Evolutionary conservation across 2,888 invertebrate species (phyloP).

Genomic region (Caenorhabditis virilis): DNA sequence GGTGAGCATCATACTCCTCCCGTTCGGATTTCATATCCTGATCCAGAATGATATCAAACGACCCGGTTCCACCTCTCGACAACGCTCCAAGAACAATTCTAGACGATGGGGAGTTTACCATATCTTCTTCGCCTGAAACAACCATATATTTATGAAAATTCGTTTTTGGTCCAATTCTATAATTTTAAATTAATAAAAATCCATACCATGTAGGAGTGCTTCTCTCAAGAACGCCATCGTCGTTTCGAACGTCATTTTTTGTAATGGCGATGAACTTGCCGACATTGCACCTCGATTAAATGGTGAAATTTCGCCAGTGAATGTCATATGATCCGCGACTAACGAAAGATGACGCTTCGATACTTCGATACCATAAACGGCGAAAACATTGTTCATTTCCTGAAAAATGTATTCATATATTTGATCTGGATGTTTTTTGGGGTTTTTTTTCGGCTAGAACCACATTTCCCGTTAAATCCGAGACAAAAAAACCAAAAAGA

Average conservation of each 20-base stretch:
- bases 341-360: slow-evolving; percentile 89
- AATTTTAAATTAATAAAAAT: not conserved
- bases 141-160: too few relatives aligned
- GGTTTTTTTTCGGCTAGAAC: not conserved
- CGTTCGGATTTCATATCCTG: slow-evolving; percentile 24
- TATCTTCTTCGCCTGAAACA: slow-evolving; percentile 65
- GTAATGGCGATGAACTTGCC: slow-evolving; percentile 87
- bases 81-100: slow-evolving; percentile 63
- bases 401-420: slow-evolving; percentile 32
- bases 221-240: slow-evolving; percentile 83
- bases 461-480: not conserved
- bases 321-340: slow-evolving; percentile 97
- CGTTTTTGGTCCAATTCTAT: too few relatives aligned
- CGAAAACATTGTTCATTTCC: slow-evolving; percentile 94
- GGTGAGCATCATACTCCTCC: slow-evolving; percentile 15
- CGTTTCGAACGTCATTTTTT: slow-evolving; percentile 97
- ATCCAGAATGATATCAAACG: slow-evolving; percentile 58
- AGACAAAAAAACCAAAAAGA: too few relatives aligned
- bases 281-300: slow-evolving; percentile 87
- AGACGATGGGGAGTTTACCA: slow-evolving; percentile 63
- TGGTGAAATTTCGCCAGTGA: slow-evolving; percentile 85
- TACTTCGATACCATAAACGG: slow-evolving; percentile 93
- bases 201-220: slow-evolving; percentile 77
- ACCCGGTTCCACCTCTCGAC: slow-evolving; percentile 64
- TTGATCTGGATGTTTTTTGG: not conserved